Evolutionary conservation across 2,888 invertebrate genomes (phyloP), one percentile per base, ranked within the genome.

Genomic region (Cephus rjabovi): DNA sequence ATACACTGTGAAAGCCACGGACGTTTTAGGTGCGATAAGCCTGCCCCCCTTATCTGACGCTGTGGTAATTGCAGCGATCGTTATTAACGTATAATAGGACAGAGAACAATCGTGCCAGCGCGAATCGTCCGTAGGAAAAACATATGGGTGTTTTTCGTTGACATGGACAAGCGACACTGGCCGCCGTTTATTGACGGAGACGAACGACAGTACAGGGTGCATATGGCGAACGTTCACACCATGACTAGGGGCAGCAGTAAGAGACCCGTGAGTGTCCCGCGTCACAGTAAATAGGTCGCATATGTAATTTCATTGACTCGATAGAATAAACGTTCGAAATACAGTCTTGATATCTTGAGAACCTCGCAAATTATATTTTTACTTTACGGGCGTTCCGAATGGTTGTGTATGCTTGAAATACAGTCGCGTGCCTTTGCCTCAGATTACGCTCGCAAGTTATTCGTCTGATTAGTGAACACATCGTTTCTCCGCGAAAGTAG

Each of bases 131-230:
- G 9, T 1, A 4, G 9, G 6, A 23, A 23, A 56, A 56, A 23
- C 40, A 9, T 40, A 12, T 23, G 23, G 40, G 0, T 56, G 56
- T 23, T 56, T 56, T 56, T 56, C 23, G 9, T 56, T 23, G 23
- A 56, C 56, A 23, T 9, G 56, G 23, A 15, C 2, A 56, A 56
- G 23, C 9, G 23, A 56, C 56, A 31, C 31, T 31, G 71, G 23
- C 33, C 82, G 81, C 78, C 80, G 81, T 86, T 87, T 84, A 84
- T 83, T 85, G 82, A 80, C 83, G 83, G 84, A 87, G 87, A 87
- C 87, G 87, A 87, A 88, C 85, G 87, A 88, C 87, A 86, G 83
- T 30, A 11, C 75, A 35, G 40, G 73, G n/a, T 34, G 12, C 15
- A 71, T 11, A 34, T 31, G 12, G 12, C 15, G 56, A 56, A 23